Evolutionary conservation across 2,888 invertebrate species (phyloP).

Genomic region (Strigamia maritima): DNA sequence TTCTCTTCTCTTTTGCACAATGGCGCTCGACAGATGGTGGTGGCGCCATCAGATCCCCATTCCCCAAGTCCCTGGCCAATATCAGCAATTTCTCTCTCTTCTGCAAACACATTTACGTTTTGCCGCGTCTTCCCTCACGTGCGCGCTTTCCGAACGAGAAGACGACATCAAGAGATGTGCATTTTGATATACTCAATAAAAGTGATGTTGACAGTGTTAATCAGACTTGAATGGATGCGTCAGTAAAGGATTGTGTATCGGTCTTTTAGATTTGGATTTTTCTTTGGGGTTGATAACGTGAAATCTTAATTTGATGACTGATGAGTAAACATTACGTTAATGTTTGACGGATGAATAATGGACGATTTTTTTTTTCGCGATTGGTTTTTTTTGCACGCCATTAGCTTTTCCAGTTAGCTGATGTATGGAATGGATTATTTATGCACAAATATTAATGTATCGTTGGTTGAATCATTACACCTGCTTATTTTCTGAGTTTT

Average conservation of each 20-base stretch:
- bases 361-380: too few relatives aligned
- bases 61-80: conserved; percentile 28
- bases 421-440: too few relatives aligned
- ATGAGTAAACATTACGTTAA: too few relatives aligned
- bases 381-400: too few relatives aligned
- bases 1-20: not conserved
- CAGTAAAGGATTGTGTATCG: not conserved
- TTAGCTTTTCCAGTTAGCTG: too few relatives aligned
- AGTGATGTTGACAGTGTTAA: conserved; percentile 30
- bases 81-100: conserved; percentile 31
- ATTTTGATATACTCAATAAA: conserved; percentile 28
- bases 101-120: conserved; percentile 15
- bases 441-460: too few relatives aligned
- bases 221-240: conserved; percentile 15
- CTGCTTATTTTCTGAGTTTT: too few relatives aligned
- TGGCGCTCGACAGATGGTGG: conserved; percentile 32
- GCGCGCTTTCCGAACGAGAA: not conserved
- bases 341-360: too few relatives aligned
- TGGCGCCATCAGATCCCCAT: conserved; percentile 32
- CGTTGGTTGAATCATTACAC: too few relatives aligned
- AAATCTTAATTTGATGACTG: not conserved
- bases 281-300: not conserved
- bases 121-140: conserved; percentile 19
- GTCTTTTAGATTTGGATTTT: not conserved
- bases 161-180: conserved; percentile 26